Percentiles rank a stretch among this genome's conserved stretches.
phyloP scores from a whole-genome alignment of 2,888 invertebrate species.

The Corythucha ciliata region DNA sequence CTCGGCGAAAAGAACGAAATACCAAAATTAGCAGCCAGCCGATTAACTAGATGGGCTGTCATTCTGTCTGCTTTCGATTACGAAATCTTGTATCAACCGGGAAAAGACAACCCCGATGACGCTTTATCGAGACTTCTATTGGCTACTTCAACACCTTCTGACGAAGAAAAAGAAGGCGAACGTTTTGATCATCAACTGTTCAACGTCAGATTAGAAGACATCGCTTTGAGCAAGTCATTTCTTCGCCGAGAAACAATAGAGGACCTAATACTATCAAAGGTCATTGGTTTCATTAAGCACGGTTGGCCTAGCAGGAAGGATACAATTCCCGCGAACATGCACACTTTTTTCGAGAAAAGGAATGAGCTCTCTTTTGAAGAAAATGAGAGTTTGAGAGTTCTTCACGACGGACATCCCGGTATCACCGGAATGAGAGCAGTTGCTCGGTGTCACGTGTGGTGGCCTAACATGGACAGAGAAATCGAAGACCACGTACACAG shows the following conservation, averaged over 20 bases:
- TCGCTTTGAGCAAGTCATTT: neutral
- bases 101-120: slow-evolving; percentile 12
- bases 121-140: slow-evolving; percentile 17
- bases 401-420: slow-evolving; percentile 28
- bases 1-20: neutral
- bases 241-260: neutral
- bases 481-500: neutral
- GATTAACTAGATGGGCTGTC: neutral
- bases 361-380: neutral
- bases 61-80: neutral
- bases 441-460: neutral
- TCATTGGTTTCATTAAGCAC: neutral
- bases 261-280: neutral
- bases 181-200: neutral
- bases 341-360: slow-evolving; percentile 1
- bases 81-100: neutral
- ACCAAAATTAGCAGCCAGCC: slow-evolving; percentile 1
- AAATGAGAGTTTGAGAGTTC: neutral
- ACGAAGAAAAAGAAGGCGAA: neutral
- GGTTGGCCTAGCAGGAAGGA: neutral
- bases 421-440: slow-evolving; percentile 18
- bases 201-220: neutral
- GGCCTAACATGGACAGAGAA: neutral
- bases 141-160: neutral
- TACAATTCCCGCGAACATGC: neutral